Evolutionary conservation across 2,113 vertebrate species (phyloP).

Genomic region (Gopherus flavomarginatus): DNA sequence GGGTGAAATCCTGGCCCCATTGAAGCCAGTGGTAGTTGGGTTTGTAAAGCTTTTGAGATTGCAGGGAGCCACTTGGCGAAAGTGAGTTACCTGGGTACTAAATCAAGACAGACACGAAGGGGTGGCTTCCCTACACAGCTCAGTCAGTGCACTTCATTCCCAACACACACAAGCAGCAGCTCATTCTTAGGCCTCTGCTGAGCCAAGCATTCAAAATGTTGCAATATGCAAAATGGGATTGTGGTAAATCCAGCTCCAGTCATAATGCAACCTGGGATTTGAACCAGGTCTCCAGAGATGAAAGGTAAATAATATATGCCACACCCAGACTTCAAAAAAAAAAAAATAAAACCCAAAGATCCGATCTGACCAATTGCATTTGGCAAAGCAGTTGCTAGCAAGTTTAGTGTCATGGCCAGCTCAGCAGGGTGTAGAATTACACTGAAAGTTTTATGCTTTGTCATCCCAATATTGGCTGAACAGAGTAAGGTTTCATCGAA

Average conservation of each 20-base stretch:
- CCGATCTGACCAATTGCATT: neutral
- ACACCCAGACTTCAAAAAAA: too few relatives aligned
- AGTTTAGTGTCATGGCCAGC: neutral
- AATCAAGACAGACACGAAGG: neutral
- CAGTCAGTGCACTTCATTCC: neutral
- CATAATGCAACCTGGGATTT: neutral
- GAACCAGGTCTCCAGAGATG: neutral
- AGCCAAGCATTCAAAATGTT: neutral
- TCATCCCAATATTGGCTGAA: neutral
- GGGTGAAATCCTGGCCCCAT: slow-evolving; percentile 1
- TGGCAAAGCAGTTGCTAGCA: neutral
- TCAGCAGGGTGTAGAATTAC: neutral
- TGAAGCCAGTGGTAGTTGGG: slow-evolving; percentile 17
- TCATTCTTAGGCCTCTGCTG: neutral
- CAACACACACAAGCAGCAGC: neutral
- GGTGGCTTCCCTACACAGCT: neutral
- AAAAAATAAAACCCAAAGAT: too few relatives aligned
- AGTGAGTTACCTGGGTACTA: neutral
- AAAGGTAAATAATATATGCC: neutral
- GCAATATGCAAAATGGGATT: neutral
- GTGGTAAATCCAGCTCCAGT: neutral
- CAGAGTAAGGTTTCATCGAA: neutral
- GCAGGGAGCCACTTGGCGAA: neutral
- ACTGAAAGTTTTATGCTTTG: neutral
- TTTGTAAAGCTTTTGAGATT: slow-evolving; percentile 29